Evolutionary conservation across 2,113 vertebrate species (phyloP).

Genomic region (Bagarius yarrelli): DNA sequence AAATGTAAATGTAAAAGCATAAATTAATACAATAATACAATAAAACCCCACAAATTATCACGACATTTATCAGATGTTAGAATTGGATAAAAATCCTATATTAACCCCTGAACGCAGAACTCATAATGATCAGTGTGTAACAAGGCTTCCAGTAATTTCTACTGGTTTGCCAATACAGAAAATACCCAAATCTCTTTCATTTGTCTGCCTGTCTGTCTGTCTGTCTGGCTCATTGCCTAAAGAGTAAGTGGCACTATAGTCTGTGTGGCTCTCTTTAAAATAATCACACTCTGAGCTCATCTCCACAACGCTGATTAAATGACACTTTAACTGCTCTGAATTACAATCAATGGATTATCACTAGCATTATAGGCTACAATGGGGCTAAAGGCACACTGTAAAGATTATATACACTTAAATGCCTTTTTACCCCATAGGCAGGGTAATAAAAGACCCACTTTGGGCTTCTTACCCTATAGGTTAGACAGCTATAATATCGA

Average conservation of each 20-base stretch:
- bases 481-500: too few species aligned
- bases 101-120: too few species aligned
- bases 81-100: too few species aligned
- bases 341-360: conserved; percentile 38
- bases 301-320: conserved; percentile 38
- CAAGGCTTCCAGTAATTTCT: neutral
- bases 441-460: too few species aligned
- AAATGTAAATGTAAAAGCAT: too few species aligned
- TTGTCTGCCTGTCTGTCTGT: neutral
- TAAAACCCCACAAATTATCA: too few species aligned
- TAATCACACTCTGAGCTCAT: conserved; percentile 31
- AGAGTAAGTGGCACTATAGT: conserved; percentile 14
- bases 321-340: conserved; percentile 45
- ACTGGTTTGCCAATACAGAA: neutral
- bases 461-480: too few species aligned
- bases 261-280: conserved; percentile 27
- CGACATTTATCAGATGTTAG: too few species aligned
- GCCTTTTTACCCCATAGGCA: too few species aligned
- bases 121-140: neutral
- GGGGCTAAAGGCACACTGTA: too few species aligned
- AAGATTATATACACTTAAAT: too few species aligned
- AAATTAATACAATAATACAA: too few species aligned
- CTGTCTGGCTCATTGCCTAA: conserved; percentile 22
- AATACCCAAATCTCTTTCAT: neutral
- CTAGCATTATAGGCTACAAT: neutral